Evolutionary conservation across 2,113 vertebrate species (phyloP), one percentile per base, ranked within the genome.

Genomic region (Syngnathus floridae): DNA sequence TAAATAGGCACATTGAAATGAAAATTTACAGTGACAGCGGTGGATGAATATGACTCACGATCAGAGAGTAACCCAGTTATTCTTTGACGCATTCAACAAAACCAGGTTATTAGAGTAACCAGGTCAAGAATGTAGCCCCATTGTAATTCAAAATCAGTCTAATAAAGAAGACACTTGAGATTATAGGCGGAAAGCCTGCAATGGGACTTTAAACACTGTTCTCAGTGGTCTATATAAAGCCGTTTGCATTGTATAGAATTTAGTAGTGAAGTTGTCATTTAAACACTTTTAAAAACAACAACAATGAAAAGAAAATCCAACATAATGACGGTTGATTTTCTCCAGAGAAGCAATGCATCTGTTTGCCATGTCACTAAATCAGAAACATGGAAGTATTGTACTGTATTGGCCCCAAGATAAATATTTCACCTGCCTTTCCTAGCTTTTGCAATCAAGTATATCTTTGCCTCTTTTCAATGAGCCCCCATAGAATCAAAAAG

Each of bases 81-180:
- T 75, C n/a, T 58, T 59, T 65, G 11, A 64, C 38, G 61, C 4
- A 0, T 57, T 69, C 48, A 58, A 46, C 43, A 37, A 66, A 81
- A 72, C 41, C 70, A 75, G 66, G 74, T 81, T 83, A 78, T 51
- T 67, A 49, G 66, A 70, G 62, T 36, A 73, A 78, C 17, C 49
- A 60, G 73, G 71, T 69, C 69, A 72, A 62, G 54, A 64, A 65
- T 62, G 38, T 66, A 52, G 62, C 41, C 26, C 69, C 35, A 58
- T 19, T n/a, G 40, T 65, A 19, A 65, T 58, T 64, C 31, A 63
- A 80, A 70, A 59, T 52, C 58, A 75, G 74, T 69, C 62, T 71
- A 67, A 21, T 31, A 31, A 64, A 49, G 16, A 35, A 41, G 3
- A 74, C 31, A 52, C 36, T 40, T 52, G 13, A 37, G 19, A 43